Base-by-base conservation (phyloP, 2,797 vertebrate species). In the Characodon lateralis region DNA sequence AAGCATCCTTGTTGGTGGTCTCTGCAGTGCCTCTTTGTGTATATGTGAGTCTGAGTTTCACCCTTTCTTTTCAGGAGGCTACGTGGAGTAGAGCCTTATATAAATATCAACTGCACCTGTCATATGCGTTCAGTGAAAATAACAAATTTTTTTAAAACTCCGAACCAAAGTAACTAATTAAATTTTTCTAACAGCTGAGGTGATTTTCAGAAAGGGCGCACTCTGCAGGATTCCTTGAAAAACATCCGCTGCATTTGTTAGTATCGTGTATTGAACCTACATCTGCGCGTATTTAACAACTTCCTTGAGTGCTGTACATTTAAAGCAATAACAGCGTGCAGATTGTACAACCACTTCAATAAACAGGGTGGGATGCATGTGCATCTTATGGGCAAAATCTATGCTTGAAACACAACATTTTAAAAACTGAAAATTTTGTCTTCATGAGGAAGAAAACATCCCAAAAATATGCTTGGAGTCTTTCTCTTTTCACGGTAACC, bases 1-100 rank as follows among this genome's bases (percentile, higher is more conserved):
- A 93, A 93, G 88, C 88, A 78, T 82, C 90, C 93, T 91, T 84
- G 83, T 87, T 92, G 94, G 93, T 94, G 93, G 93, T 94, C 93
- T 83, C 72, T 72, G 73, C 13, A 50, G 87, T 90, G 87, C 87
- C 87, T 89, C 88, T 93, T 88, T 89, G 78, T 89, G 87, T 85
- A 78, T 77, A 51, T 56, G 77, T 71, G 56, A 71, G 66, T 76
- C 66, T 83, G 85, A 73, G 86, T 88, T 88, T 88, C 80, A 89
- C 92, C 90, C 90, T 94, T 86, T 89, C 90, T 91, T 94, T 86
- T 89, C 84, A 87, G 81, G 72, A 80, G 79, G 77, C 80, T 80
- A 78, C 35, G 80, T 87, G 82, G 79, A 83, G 77, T 85, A 26
- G 86, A 92, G 80, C 73, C 81, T 90, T 91, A 76, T 87, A 92